phyloP scores from a whole-genome alignment of 2,888 invertebrate genomes.

The Celastrina argiolus region DNA sequence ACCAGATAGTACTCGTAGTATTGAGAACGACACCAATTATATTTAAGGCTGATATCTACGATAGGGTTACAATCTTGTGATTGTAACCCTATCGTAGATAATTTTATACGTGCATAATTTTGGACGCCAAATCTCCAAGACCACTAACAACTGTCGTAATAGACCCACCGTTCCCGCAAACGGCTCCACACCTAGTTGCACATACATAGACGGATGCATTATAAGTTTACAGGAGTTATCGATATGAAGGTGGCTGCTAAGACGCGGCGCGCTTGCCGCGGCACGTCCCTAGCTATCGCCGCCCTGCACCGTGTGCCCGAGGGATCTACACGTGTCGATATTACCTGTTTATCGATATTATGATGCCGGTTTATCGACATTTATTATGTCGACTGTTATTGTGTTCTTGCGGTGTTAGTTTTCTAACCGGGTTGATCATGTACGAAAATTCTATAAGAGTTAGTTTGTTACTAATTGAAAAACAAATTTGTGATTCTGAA shows the following conservation, averaged over 20 bases:
- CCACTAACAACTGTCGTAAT: too few species aligned
- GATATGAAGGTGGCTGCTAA: constrained; percentile 58
- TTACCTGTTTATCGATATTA: constrained; percentile 40
- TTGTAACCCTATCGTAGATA: too few species aligned
- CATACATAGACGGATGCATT: constrained; percentile 3
- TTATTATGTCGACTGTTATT: constrained; percentile 1
- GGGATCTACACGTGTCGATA: constrained; percentile 33
- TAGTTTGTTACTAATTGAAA: too few species aligned
- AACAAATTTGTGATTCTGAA: too few species aligned
- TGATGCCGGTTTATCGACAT: constrained; percentile 9
- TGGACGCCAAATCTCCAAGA: too few species aligned
- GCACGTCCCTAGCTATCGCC: constrained; percentile 55
- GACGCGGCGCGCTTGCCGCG: constrained; percentile 59
- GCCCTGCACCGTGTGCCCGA: constrained; percentile 36
- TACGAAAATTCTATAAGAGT: too few species aligned
- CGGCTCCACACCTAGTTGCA: not conserved
- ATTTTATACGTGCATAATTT: too few species aligned
- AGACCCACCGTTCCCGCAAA: not conserved
- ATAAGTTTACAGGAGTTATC: constrained; percentile 39
- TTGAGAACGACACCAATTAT: too few species aligned
- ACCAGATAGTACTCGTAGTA: too few species aligned
- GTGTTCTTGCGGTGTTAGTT: not conserved
- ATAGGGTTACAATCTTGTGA: too few species aligned
- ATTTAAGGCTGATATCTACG: too few species aligned
- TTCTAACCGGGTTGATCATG: too few species aligned